phyloP scores from a whole-genome alignment of 2,888 invertebrate genomes.

The Dicranocentrus wangi region DNA sequence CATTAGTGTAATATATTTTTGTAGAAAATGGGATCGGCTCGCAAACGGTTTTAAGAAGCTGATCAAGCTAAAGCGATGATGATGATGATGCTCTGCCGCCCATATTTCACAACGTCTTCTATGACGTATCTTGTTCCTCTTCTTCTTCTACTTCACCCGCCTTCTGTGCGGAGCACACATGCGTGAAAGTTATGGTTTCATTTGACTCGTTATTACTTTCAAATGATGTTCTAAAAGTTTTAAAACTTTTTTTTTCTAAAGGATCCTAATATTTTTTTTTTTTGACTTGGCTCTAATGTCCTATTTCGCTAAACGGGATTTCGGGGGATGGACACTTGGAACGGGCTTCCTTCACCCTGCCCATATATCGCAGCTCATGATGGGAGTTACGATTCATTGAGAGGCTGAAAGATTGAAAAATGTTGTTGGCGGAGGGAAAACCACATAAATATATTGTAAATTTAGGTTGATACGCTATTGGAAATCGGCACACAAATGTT shows the following conservation, averaged over 20 bases:
- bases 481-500: neutral
- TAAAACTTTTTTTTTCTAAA: constrained; percentile 33
- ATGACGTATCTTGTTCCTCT: neutral
- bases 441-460: too few relatives aligned
- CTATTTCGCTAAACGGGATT: neutral
- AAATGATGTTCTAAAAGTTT: constrained; percentile 60
- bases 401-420: constrained; percentile 11
- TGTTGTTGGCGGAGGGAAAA: constrained; percentile 2
- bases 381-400: too few relatives aligned
- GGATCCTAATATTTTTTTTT: neutral
- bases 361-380: neutral
- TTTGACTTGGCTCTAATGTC: too few relatives aligned
- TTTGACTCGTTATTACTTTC: constrained; percentile 57
- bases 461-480: too few relatives aligned
- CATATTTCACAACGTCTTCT: constrained; percentile 14
- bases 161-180: constrained; percentile 36
- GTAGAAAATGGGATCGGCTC: neutral
- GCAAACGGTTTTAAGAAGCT: neutral
- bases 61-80: neutral
- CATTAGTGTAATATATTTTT: constrained; percentile 52
- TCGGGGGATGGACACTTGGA: constrained; percentile 19
- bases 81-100: neutral
- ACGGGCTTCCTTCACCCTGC: neutral
- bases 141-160: neutral
- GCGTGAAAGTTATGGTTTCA: constrained; percentile 57